Conservation (phyloP, 2,113 vertebrate genomes). For the Centropristis striata region DNA sequence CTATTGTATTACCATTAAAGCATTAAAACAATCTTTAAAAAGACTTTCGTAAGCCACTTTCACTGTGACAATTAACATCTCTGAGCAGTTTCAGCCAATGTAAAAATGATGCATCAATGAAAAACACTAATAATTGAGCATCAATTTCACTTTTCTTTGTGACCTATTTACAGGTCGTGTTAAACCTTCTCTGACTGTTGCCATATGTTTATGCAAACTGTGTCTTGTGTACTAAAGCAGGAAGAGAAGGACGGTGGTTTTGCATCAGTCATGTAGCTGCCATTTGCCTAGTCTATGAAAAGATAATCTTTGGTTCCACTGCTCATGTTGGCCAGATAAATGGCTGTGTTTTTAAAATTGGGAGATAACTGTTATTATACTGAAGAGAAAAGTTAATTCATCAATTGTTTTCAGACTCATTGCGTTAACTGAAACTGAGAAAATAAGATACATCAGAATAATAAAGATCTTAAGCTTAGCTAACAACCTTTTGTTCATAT, state of each 20-base stretch:
- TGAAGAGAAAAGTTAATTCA: not conserved
- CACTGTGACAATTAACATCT: not conserved
- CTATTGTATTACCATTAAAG: not conserved
- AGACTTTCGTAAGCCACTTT: not conserved
- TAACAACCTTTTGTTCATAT: not conserved
- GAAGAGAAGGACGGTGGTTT: conserved; percentile 8
- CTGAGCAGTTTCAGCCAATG: not conserved
- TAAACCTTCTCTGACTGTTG: too few species aligned
- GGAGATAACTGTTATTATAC: not conserved
- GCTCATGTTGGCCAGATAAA: not conserved
- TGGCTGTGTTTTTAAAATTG: not conserved
- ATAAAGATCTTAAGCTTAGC: not conserved
- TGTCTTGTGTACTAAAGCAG: not conserved
- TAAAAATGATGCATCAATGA: not conserved
- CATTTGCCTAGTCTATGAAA: conserved; percentile 4
- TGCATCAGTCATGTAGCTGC: conserved; percentile 5
- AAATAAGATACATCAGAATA: too few species aligned
- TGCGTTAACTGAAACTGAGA: too few species aligned
- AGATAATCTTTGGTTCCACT: not conserved
- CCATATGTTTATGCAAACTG: conserved; percentile 18
- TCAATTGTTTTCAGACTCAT: not conserved
- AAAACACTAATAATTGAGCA: not conserved
- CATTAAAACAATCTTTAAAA: not conserved
- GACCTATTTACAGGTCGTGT: not conserved
- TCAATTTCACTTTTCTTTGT: not conserved